Conservation (phyloP, 2,888 invertebrate species). For the Sceliomorpha sp. region DNA sequence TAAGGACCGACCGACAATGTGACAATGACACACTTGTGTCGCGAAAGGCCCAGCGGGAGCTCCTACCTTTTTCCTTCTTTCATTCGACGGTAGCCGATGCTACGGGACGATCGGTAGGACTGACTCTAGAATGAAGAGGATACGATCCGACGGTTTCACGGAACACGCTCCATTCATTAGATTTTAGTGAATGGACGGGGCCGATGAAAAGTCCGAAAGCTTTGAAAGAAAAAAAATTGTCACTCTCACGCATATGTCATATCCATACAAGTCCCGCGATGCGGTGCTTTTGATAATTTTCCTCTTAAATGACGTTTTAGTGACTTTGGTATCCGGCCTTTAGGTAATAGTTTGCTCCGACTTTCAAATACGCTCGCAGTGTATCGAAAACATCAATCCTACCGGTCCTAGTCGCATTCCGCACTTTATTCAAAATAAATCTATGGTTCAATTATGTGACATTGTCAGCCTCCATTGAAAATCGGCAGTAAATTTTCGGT, state of each 20-base stretch:
- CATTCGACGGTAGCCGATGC: conserved; percentile 55
- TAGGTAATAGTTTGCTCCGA: conserved; percentile 23
- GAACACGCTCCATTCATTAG: conserved; percentile 47
- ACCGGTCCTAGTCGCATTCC: neutral
- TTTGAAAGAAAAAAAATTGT: conserved; percentile 49
- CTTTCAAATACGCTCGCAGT: conserved; percentile 31
- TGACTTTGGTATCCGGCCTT: conserved; percentile 54
- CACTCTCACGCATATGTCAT: too few relatives aligned
- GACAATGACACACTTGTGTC: conserved; percentile 77
- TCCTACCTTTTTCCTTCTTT: conserved; percentile 31
- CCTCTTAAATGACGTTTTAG: conserved; percentile 66
- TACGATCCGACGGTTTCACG: conserved; percentile 15
- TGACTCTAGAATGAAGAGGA: conserved; percentile 28
- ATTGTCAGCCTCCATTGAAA: too few relatives aligned
- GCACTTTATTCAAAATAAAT: neutral
- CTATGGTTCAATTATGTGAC: too few relatives aligned
- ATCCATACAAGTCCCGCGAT: conserved; percentile 26
- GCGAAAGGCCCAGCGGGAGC: conserved; percentile 68
- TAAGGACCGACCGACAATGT: conserved; percentile 72
- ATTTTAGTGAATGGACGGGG: conserved; percentile 50
- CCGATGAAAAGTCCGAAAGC: conserved; percentile 39
- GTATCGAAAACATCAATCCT: conserved; percentile 15
- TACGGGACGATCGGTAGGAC: conserved; percentile 23
- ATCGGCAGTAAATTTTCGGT: too few relatives aligned
- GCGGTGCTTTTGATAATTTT: conserved; percentile 66